Evolutionary conservation across 2,888 invertebrate genomes (phyloP), one percentile per base, ranked within the genome.

Genomic region (Mesorhabditis sp.): DNA sequence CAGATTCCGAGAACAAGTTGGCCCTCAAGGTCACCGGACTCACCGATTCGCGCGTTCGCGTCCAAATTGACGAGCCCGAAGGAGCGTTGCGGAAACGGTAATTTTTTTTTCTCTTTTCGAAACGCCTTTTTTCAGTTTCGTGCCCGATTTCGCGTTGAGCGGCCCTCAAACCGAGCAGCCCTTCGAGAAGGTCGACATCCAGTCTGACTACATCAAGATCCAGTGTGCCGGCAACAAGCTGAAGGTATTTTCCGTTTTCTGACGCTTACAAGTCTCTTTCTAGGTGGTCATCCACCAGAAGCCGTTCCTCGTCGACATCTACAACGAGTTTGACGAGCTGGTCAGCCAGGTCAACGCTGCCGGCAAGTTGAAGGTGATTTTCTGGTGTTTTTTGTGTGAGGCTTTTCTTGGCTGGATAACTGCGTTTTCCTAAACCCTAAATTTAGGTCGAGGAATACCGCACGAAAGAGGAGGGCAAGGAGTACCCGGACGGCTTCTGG

Each of bases 291-390:
- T 86, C 58, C 74, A 74, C 58, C 80, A 72, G 63, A 90, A 90
- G 69, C 97, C 97, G 0, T 91, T 98, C 82, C 91, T 91, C 85
- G 86, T 96, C 4, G 94, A 96, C 86, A 90, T 94, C 80, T 91
- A 90, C 80, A 86, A 87, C 65, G 90, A 91, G 73, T 75, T 77
- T 5, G 76, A 79, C 28, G 89, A 91, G 50, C 90, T 93, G 10
- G 91, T 92, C 0, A 90, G 93, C 10, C 90, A 92, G 41, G 88
- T 92, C 28, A 98, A 98, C 88, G 91, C 92, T 41, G 91, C 92
- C 81, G 92, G 93, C n/a, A 90, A 96, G 77, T 90, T 98, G 87
- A 90, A 92, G 80, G 75, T 75, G 94, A 95, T 74, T 88, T 92
- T 15, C 13, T 2, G n/a, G 13, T 50, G 7, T 50, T 50, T 50